Evolutionary conservation across 2,113 vertebrate species (phyloP).

Genomic region (Antechinus flavipes): DNA sequence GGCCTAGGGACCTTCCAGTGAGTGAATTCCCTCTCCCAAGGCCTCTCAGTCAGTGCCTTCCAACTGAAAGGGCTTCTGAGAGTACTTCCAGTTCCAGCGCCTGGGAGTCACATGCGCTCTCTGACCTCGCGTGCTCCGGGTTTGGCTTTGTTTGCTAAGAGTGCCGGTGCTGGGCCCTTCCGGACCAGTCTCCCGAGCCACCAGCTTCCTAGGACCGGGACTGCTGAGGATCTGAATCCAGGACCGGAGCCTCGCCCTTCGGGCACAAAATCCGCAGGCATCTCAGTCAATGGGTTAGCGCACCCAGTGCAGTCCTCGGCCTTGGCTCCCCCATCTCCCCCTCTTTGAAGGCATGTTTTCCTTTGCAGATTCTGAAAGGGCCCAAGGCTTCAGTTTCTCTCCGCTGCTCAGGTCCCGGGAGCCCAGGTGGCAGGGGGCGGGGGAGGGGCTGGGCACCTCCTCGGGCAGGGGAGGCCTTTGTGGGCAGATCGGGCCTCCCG

Average conservation of each 20-base stretch:
- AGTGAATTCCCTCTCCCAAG: not conserved
- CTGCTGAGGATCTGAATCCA: not conserved
- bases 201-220: not conserved
- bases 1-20: not conserved
- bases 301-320: no score
- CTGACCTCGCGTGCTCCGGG: no score
- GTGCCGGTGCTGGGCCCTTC: not conserved
- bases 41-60: not conserved
- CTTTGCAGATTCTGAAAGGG: not conserved
- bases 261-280: no score
- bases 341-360: not conserved
- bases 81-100: fast-evolving
- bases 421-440: no score
- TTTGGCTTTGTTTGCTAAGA: no score
- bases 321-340: not conserved
- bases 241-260: no score
- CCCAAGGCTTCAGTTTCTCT: not conserved
- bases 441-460: not conserved
- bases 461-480: no score
- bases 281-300: not conserved
- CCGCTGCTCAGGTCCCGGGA: no score
- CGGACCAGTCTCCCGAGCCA: no score
- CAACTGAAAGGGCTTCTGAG: not conserved
- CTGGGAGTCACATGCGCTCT: not conserved
- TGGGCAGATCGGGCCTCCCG: not conserved